Evolutionary conservation across 1,140 invertebrate genomes (phyloP), one percentile per base, ranked within the genome.

Genomic region (Zaprionus nigranus): DNA sequence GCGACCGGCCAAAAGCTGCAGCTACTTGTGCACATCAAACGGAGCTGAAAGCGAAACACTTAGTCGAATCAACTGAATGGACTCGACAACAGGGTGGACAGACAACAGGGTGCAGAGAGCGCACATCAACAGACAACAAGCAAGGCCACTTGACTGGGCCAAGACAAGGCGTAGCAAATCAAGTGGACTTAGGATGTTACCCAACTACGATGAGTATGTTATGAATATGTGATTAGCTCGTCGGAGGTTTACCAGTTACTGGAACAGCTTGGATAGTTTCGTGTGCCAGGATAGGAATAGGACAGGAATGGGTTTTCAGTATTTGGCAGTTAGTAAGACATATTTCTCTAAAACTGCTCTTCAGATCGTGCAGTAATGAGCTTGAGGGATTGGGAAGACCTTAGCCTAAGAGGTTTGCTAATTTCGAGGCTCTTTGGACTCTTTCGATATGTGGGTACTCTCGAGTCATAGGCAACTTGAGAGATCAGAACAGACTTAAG

Each of bases 1-100:
- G 66, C 54, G 58, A 72, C 56, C 64, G 49, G 68, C 59, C 64
- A 75, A 86, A 79, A 76, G 54, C 68, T 57, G 54, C 77, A 73
- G 70, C 69, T 78, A 80, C 75, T 74, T 69, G 65, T 74, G 64
- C 62, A 70, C 80, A 87, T 75, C 83, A 87, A 78, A 83, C 77
- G 80, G 84, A 83, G 84, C 74, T 83, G 83, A 87, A 86, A 83
- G 77, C 70, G 84, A 87, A 87, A 75, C 83, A 81, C 83, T 87
- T 87, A 72, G 78, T 68, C 51, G 60, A 67, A 77, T 53, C 76
- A 75, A 20, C 61, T 70, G 72, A 75, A 75, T 75, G 61, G 66
- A 66, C 59, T 26, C 43, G 71, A 75, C 43, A 76, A 71, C 70
- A 67, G 49, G 58, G 40, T 22, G 30, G n/a, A 67, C 64, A 57